A percentile compares a stretch with the other conserved stretches of the same genome.
phyloP scores from a whole-genome alignment of 1,140 invertebrate species.

The Drosophila biarmipes region DNA sequence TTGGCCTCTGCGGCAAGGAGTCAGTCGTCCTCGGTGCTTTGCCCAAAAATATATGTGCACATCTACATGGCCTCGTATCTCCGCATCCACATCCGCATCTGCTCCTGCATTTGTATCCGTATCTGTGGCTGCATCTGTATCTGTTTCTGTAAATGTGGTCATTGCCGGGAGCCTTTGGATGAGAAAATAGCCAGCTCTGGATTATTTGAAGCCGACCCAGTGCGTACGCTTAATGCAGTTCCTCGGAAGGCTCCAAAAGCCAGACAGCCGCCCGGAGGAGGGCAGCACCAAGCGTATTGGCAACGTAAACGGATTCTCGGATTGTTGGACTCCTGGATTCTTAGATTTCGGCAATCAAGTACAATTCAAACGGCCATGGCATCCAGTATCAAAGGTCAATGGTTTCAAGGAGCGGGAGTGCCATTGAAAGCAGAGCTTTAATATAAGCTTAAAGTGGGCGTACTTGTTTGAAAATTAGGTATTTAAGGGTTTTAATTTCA shows the following conservation, averaged over 20 bases:
- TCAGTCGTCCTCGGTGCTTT: slow-evolving; percentile 39
- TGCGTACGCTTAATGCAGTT: slow-evolving; percentile 47
- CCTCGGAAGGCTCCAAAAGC: neutral
- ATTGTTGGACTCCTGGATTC: slow-evolving; percentile 7
- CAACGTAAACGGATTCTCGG: slow-evolving; percentile 25
- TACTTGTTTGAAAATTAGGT: too few relatives aligned
- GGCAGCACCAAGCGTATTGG: slow-evolving; percentile 28
- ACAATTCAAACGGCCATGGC: slow-evolving; percentile 1
- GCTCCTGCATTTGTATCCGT: neutral
- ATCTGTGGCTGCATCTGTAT: neutral
- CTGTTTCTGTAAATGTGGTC: slow-evolving; percentile 33
- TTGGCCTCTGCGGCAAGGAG: slow-evolving; percentile 71
- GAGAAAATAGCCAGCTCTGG: slow-evolving; percentile 47
- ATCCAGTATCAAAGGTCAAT: neutral
- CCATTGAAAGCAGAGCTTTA: neutral
- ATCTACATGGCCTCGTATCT: slow-evolving; percentile 22
- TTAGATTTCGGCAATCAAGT: slow-evolving; percentile 1
- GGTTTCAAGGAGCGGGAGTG: neutral
- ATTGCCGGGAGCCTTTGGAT: slow-evolving; percentile 49
- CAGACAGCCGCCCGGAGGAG: slow-evolving; percentile 7
- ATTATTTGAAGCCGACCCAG: slow-evolving; percentile 49
- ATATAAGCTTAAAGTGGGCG: too few relatives aligned
- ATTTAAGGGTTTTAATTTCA: neutral
- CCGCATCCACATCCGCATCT: neutral
- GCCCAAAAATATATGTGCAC: slow-evolving; percentile 54